These are phyloP conservation scores for Laupala kohalensis DNA, from an alignment of 1,140 invertebrate genomes.

Conservation along the genomic window DNA sequence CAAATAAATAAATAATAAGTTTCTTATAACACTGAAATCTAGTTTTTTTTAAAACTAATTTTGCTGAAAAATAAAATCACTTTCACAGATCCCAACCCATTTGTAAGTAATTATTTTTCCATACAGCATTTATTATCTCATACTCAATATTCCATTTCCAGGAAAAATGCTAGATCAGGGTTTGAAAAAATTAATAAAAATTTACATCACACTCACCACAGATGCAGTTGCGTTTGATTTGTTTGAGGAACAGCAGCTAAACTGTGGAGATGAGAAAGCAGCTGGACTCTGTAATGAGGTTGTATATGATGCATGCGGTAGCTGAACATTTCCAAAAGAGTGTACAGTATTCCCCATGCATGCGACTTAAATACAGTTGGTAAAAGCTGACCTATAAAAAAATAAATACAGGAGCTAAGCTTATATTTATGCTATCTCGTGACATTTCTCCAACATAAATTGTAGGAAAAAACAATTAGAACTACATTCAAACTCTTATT, in stretches of 20 bases:
- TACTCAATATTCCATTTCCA: too few relatives aligned
- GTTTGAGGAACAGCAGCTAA: conserved; percentile 80
- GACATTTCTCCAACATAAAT: background rate
- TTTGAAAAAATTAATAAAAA: too few relatives aligned
- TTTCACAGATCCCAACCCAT: too few relatives aligned
- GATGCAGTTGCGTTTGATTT: conserved; percentile 86
- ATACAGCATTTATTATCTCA: too few relatives aligned
- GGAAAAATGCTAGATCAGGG: too few relatives aligned
- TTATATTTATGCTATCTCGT: background rate
- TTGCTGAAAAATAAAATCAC: too few relatives aligned
- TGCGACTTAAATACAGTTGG: conserved; percentile 84
- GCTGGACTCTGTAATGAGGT: conserved; percentile 83
- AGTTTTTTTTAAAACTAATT: too few relatives aligned
- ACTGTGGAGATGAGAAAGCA: conserved; percentile 78
- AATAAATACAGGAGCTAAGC: background rate
- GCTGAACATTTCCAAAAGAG: conserved; percentile 90
- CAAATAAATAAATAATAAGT: too few relatives aligned
- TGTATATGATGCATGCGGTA: conserved; percentile 93
- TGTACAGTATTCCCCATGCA: conserved; percentile 89
- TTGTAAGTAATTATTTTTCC: too few relatives aligned
- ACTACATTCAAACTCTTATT: background rate
- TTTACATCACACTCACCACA: conserved; percentile 55
- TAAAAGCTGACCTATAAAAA: conserved; percentile 59
- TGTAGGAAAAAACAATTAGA: background rate
- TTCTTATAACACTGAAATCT: too few relatives aligned